phyloP scores from a whole-genome alignment of 2,797 vertebrate genomes.

The Leuciscus waleckii region DNA sequence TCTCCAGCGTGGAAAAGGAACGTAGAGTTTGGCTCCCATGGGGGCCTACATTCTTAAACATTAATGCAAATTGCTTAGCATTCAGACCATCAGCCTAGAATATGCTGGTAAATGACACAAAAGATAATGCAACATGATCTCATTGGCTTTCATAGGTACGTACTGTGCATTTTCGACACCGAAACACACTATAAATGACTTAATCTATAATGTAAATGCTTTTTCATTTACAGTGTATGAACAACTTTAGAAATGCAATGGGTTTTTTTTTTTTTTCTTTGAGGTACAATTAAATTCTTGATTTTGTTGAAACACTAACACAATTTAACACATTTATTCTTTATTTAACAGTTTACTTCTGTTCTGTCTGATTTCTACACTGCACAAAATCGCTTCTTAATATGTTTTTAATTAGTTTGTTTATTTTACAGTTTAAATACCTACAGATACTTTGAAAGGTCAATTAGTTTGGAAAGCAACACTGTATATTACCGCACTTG shows the following conservation, averaged over 20 bases:
- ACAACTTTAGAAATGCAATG: not conserved
- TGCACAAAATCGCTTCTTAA: not conserved
- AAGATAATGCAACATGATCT: not conserved
- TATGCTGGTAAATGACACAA: slow-evolving; percentile 1
- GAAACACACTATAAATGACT: not conserved
- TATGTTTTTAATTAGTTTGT: not conserved
- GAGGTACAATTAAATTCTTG: not conserved
- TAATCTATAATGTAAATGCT: not conserved
- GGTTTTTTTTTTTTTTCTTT: not conserved
- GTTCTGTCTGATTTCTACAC: not conserved
- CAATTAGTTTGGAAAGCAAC: not conserved
- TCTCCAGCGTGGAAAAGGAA: slow-evolving; percentile 30
- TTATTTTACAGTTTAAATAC: not conserved
- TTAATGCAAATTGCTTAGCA: not conserved
- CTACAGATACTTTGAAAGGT: not conserved
- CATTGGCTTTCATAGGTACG: not conserved
- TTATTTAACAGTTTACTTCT: not conserved
- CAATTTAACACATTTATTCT: not conserved
- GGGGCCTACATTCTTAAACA: not conserved
- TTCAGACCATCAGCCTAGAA: not conserved
- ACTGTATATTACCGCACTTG: not conserved
- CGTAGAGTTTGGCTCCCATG: slow-evolving; percentile 19
- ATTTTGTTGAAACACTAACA: not conserved
- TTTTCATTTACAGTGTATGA: not conserved
- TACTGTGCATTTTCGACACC: not conserved